phyloP scores from a whole-genome alignment of 2,888 invertebrate species.

The Allophyes oxyacanthae region DNA sequence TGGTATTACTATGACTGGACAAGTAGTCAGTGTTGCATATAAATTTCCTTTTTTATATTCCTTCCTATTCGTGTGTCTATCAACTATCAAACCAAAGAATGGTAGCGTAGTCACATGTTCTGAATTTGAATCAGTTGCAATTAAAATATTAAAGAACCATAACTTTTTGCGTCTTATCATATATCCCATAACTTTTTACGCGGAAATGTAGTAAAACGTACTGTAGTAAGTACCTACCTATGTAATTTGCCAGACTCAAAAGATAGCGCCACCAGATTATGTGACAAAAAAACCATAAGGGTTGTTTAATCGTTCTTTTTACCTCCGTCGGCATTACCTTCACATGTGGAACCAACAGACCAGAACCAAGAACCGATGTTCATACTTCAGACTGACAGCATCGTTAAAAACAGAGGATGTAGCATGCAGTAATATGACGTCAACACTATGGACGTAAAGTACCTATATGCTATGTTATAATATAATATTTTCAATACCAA shows the following conservation, averaged over 20 bases:
- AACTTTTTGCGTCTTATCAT: conserved; percentile 36
- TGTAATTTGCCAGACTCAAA: conserved; percentile 71
- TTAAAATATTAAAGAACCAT: conserved; percentile 22
- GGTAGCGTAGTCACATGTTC: conserved; percentile 2
- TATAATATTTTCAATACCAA: too few relatives aligned
- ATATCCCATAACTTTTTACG: conserved; percentile 40
- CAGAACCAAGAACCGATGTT: conserved; percentile 77
- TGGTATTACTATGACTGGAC: conserved; percentile 2
- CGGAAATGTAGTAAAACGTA: conserved; percentile 50
- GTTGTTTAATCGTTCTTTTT: conserved; percentile 75
- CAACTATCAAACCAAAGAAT: conserved; percentile 22
- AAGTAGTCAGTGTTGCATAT: conserved; percentile 17
- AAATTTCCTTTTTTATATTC: conserved; percentile 40
- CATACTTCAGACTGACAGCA: conserved; percentile 53
- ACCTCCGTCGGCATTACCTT: conserved; percentile 73
- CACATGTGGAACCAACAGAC: conserved; percentile 79
- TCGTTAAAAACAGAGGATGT: conserved; percentile 43
- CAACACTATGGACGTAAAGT: conserved; percentile 8
- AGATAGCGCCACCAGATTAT: conserved; percentile 75
- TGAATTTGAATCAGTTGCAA: conserved; percentile 34
- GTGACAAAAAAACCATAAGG: conserved; percentile 72
- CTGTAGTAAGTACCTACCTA: conserved; percentile 5
- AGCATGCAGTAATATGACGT: conserved; percentile 10
- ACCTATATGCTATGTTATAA: too few relatives aligned
- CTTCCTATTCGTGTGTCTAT: conserved; percentile 22